A percentile compares a stretch with the other conserved stretches of the same genome.
phyloP scores from a whole-genome alignment of 2,797 vertebrate genomes.

The Myotis vivesi region DNA sequence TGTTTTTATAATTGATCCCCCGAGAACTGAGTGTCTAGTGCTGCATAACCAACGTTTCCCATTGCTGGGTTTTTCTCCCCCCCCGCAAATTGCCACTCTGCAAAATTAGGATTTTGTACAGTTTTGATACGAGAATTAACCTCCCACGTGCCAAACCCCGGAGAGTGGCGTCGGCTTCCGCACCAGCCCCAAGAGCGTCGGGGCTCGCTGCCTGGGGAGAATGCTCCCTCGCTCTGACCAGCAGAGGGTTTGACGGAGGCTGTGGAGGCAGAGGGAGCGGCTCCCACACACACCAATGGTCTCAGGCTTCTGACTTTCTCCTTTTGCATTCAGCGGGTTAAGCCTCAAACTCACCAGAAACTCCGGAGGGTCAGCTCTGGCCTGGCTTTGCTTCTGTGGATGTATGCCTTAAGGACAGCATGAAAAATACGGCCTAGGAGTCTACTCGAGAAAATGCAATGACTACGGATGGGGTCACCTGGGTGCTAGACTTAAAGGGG shows the following conservation, averaged over 20 bases:
- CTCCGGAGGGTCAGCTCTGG: accelerated
- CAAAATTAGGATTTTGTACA: constrained; percentile 89
- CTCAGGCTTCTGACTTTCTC: neutral
- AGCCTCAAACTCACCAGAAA: neutral
- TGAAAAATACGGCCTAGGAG: accelerated
- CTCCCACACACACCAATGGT: too few relatives aligned
- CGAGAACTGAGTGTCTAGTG: constrained; percentile 88
- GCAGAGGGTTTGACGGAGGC: neutral
- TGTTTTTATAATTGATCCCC: constrained; percentile 94
- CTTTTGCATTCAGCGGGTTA: accelerated
- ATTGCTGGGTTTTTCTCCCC: constrained; percentile 82
- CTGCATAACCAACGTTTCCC: constrained; percentile 89
- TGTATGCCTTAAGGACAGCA: accelerated
- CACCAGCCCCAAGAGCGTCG: accelerated
- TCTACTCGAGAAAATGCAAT: accelerated
- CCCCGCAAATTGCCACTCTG: constrained; percentile 87
- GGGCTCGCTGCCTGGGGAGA: neutral
- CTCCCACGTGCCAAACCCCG: constrained; percentile 80
- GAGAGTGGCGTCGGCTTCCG: neutral
- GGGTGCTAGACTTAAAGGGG: neutral
- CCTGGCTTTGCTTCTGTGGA: accelerated
- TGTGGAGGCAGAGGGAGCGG: accelerated
- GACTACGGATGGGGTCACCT: neutral
- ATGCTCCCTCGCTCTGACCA: neutral
- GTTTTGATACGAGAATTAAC: constrained; percentile 89